These are phyloP conservation scores for Ceuthmochares aereus DNA, from an alignment of 2,113 vertebrate species.

Conservation along the genomic window DNA sequence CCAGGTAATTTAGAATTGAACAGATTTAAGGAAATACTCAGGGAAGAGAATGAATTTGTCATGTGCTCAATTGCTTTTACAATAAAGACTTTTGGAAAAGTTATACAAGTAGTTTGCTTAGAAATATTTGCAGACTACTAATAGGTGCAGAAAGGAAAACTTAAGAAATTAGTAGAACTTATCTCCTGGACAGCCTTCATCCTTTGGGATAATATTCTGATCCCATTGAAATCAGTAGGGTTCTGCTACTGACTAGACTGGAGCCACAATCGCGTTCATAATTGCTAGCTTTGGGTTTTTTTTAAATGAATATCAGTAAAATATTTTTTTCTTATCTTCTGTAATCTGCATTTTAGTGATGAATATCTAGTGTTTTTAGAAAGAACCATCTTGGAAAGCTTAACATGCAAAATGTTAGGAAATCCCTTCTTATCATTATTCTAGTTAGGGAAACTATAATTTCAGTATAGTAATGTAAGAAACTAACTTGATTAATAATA, in stretches of 20 bases:
- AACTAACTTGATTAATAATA: not conserved
- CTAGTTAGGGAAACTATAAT: not conserved
- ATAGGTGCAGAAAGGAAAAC: not conserved
- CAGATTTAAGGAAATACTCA: not conserved
- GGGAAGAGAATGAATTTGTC: not conserved
- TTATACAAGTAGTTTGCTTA: not conserved
- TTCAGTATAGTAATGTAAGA: not conserved
- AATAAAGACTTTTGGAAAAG: not conserved
- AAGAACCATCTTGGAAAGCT: not conserved
- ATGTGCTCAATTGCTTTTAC: not conserved
- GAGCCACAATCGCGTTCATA: not conserved
- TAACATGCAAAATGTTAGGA: not conserved
- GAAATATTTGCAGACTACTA: not conserved
- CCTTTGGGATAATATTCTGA: not conserved
- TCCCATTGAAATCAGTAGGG: not conserved
- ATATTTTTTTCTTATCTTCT: not conserved
- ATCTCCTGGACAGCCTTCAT: not conserved
- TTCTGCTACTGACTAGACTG: not conserved
- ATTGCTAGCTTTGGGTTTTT: not conserved
- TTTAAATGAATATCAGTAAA: not conserved
- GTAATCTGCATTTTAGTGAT: not conserved
- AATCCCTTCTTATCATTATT: not conserved
- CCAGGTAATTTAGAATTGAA: not conserved
- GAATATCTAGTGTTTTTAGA: not conserved
- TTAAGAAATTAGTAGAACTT: not conserved